Conservation (phyloP, 2,888 invertebrate genomes). For the Selenia dentaria region DNA sequence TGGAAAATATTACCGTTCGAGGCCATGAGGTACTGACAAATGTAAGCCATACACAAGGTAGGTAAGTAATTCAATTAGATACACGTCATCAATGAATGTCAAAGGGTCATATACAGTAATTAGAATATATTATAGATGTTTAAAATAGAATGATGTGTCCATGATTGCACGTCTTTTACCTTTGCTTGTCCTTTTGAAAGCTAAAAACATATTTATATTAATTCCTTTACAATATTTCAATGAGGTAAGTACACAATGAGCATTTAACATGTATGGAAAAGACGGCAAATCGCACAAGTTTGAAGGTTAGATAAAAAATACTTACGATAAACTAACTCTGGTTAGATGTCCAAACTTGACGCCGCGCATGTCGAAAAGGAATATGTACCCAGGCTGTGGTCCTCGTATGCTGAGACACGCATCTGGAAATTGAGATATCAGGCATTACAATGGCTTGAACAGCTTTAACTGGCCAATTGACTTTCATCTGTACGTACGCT, state of each 20-base stretch:
- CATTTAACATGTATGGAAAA: conserved; percentile 16
- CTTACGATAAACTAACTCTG: conserved; percentile 82
- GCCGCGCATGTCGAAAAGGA: conserved; percentile 88
- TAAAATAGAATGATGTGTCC: conserved; percentile 22
- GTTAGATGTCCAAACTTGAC: conserved; percentile 86
- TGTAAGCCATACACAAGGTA: too few species aligned
- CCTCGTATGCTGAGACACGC: conserved; percentile 83
- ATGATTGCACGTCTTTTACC: conserved; percentile 55
- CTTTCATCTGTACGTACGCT: too few species aligned
- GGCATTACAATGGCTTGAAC: too few species aligned
- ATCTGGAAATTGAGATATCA: too few species aligned
- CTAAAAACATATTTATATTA: conserved; percentile 48
- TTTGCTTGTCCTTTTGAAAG: conserved; percentile 81
- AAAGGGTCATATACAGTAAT: too few species aligned
- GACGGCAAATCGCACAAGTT: conserved; percentile 20
- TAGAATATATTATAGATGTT: not conserved
- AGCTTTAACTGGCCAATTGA: too few species aligned
- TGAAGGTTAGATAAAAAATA: conserved; percentile 30
- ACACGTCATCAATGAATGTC: too few species aligned
- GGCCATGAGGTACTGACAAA: too few species aligned
- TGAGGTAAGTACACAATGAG: not conserved
- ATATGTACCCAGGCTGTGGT: conserved; percentile 86
- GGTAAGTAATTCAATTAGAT: too few species aligned
- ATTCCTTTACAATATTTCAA: conserved; percentile 11
- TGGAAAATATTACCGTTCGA: too few species aligned